These are phyloP conservation scores for Ecdyonurus torrentis DNA, from an alignment of 2,888 invertebrate species.

Conservation along the genomic window DNA sequence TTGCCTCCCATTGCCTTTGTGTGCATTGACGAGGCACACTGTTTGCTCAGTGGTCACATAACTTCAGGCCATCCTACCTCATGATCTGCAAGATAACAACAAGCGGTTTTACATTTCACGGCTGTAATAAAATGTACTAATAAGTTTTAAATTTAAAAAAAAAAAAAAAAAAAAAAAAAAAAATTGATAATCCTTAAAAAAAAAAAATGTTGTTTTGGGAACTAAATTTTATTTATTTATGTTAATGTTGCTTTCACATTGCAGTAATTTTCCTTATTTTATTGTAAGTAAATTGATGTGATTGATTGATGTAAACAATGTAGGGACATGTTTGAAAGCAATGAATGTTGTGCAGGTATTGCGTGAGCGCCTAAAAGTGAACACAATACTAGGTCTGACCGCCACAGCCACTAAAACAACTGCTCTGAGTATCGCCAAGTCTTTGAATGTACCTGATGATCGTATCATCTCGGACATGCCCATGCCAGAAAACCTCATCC, in stretches of 20 bases:
- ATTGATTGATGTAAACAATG: slow-evolving; percentile 3
- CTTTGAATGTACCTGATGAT: slow-evolving; percentile 54
- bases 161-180: no score
- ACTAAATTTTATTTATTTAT: background rate
- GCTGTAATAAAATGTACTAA: no score
- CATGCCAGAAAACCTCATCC: slow-evolving; percentile 62
- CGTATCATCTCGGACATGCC: slow-evolving; percentile 57
- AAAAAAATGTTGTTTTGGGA: no score
- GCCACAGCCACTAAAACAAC: slow-evolving; percentile 84
- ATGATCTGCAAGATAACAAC: slow-evolving; percentile 64
- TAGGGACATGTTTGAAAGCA: background rate
- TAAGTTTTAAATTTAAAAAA: no score
- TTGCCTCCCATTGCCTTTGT: slow-evolving; percentile 87
- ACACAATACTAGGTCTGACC: slow-evolving; percentile 83
- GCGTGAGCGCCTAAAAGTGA: slow-evolving; percentile 65
- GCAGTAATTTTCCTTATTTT: slow-evolving; percentile 4
- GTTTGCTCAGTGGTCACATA: slow-evolving; percentile 98
- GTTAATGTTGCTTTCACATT: no score
- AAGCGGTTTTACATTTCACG: no score
- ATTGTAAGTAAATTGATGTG: slow-evolving; percentile 2
- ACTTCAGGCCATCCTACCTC: slow-evolving; percentile 83
- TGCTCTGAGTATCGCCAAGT: slow-evolving; percentile 50
- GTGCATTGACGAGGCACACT: slow-evolving; percentile 96
- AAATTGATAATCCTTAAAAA: no score
- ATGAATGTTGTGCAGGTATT: slow-evolving; percentile 34